Base-by-base conservation (phyloP, 2,888 invertebrate genomes). In the Lysandra bellargus region DNA sequence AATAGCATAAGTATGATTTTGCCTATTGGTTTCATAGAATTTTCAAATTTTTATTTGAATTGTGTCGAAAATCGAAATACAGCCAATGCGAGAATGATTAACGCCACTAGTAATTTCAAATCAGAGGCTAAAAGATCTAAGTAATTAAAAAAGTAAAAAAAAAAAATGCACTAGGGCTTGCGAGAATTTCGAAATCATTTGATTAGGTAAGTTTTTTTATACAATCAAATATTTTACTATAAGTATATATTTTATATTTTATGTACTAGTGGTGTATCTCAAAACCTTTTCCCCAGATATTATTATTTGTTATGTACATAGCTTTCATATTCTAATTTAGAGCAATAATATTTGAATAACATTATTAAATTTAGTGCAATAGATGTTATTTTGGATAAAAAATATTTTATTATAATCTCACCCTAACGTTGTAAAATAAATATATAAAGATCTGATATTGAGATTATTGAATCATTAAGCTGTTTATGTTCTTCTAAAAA, bases 381-480 rank as follows among this genome's bases (percentile, higher is more conserved):
- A 93, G 92, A 90, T 87, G 90, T 92, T 93, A 92, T 90, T 87
- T 89, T 87, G 89, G 89, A 88, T 89, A 87, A 49, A 75, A 76
- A 86, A 91, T 87, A 90, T 92, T 92, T 90, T 90, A 91, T 89
- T 87, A 82, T 87, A 87, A 83, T 86, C 86, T 84, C 84, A 84
- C 82, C 73, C 85, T 84, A 80, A 85, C 79, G 82, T 85, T 88
- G 75, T 80, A 80, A 81, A 79, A 78, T 75, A 82, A 86, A 86
- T 85, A 86, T 87, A 87, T 89, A 88, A 89, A 92, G 93, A 94
- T 92, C 93, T 94, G 94, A 94, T 89, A 89, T 89, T 93, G 94
- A 94, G 94, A 94, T 94, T 94, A 87, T 87, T 83, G 81, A 84
- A 86, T 64, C 78, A 85, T 85, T 61, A 60, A 74, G 74, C 69